Evolutionary conservation across 2,888 invertebrate genomes (phyloP), one percentile per base, ranked within the genome.

Genomic region (Sylvicola cinctus): DNA sequence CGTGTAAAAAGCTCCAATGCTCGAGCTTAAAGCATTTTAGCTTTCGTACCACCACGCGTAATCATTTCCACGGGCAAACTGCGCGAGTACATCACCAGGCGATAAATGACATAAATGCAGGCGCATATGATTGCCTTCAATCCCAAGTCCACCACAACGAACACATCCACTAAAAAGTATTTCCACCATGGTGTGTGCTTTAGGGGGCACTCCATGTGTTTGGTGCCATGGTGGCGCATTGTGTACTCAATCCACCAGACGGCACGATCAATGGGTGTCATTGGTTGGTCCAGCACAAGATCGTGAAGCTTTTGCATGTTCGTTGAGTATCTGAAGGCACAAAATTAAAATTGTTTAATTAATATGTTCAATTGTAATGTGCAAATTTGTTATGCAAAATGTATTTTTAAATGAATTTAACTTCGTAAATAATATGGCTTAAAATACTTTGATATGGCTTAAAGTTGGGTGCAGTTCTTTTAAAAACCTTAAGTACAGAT

Each of bases 51-150:
- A n/a, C 44, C 41, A 16, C 45, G 38, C 6, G 46, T 46, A 17
- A 46, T 41, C 36, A 41, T 41, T 38, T 46, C 45, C 33, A 44
- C 42, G 17, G 46, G 46, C 23, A 46, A 40, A 35, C 45, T 45
- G 16, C 45, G 45, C 14, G 46, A 46, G 39, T 46, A 46, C 10
- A 39, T 37, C 7, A 20, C 14, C 23, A 36, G 16, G 7, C 29
- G 28, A 12, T 29, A 12, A 25, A 42, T 39, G 38, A 43, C 40
- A 37, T 43, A 42, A 16, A 42, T 4, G 10, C n/a, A 13, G n/a
- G 28, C 28, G 14, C 28, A 13, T 6, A 28, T 11, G n/a, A 28
- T 8, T 6, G 10, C 5, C 14, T 4, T 13, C 5, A 13, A 7
- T 4, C 4, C 14, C 5, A 28, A n/a, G 4, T 13, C 12, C 7